A percentile compares a stretch with the other conserved stretches of the same genome.
Evolutionary conservation across 2,797 vertebrate genomes (phyloP).

Genomic region (Etheostoma perlongum): DNA sequence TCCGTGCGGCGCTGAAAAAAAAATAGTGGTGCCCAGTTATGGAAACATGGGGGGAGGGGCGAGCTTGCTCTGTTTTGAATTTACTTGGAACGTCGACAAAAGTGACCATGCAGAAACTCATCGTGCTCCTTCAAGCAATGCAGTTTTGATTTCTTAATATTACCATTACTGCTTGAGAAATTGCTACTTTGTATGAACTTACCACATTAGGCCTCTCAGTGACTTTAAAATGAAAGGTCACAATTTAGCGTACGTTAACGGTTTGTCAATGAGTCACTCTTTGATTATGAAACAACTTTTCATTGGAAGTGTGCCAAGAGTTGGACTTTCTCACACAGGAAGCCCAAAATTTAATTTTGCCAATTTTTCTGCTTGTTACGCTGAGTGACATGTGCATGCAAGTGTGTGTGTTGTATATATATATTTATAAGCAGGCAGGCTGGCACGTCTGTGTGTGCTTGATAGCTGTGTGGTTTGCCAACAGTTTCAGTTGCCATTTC

Average conservation of each 20-base stretch:
- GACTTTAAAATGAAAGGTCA: neutral
- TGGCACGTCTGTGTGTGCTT: neutral
- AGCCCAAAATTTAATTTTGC: slow-evolving; percentile 47
- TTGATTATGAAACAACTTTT: slow-evolving; percentile 14
- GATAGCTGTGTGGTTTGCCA: neutral
- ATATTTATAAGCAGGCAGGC: neutral
- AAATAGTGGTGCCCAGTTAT: no score
- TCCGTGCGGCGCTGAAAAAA: no score
- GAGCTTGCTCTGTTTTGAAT: no score
- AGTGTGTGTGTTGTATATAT: neutral
- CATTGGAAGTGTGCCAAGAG: neutral
- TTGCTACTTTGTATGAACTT: neutral
- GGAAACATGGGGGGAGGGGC: no score
- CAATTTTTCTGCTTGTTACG: neutral
- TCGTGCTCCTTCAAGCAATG: neutral
- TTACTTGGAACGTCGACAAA: no score
- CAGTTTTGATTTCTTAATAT: neutral
- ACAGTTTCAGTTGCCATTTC: neutral
- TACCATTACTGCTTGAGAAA: neutral
- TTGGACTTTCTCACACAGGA: slow-evolving; percentile 37
- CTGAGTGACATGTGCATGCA: neutral
- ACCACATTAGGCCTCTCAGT: neutral
- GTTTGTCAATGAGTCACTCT: slow-evolving; percentile 30
- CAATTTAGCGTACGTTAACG: neutral
- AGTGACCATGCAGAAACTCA: no score